Evolutionary conservation across 1,140 invertebrate genomes (phyloP).

Genomic region (Drosophila kurseongensis): DNA sequence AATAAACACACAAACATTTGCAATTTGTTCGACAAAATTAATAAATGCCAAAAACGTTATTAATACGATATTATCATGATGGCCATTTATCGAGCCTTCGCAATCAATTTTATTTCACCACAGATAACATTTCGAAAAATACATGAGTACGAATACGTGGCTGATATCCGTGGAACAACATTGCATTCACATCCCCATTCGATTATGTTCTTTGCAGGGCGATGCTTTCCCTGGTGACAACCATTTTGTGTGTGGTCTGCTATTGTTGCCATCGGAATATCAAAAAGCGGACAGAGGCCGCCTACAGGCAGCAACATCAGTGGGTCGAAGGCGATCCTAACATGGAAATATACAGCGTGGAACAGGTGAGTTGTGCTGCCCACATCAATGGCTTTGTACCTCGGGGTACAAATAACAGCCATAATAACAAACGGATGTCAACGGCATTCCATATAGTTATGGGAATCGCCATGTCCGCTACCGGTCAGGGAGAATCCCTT

Average conservation of each 20-base stretch:
- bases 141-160: not conserved
- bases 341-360: slow-evolving; percentile 88
- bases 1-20: slow-evolving; percentile 25
- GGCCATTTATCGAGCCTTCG: slow-evolving; percentile 22
- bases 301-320: slow-evolving; percentile 85
- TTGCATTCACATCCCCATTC: slow-evolving; percentile 20
- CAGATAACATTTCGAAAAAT: slow-evolving; percentile 9
- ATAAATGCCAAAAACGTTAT: slow-evolving; percentile 50
- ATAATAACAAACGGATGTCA: slow-evolving; percentile 26
- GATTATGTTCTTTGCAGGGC: slow-evolving; percentile 85
- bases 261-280: slow-evolving; percentile 89
- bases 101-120: slow-evolving; percentile 28
- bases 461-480: not conserved
- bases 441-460: slow-evolving; percentile 24
- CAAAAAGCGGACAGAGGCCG: slow-evolving; percentile 86
- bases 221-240: slow-evolving; percentile 87
- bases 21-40: slow-evolving; percentile 59
- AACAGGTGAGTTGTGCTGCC: slow-evolving; percentile 85
- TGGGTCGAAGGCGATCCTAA: slow-evolving; percentile 87
- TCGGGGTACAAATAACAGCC: slow-evolving; percentile 3
- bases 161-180: slow-evolving; percentile 24
- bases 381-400: not conserved
- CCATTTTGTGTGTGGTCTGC: slow-evolving; percentile 87
- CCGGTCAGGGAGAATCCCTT: too few species aligned
- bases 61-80: slow-evolving; percentile 45